A percentile compares a stretch with the other conserved stretches of the same genome.
phyloP scores from a whole-genome alignment of 2,797 vertebrate genomes.

The Sebastes kiyomatsui region DNA sequence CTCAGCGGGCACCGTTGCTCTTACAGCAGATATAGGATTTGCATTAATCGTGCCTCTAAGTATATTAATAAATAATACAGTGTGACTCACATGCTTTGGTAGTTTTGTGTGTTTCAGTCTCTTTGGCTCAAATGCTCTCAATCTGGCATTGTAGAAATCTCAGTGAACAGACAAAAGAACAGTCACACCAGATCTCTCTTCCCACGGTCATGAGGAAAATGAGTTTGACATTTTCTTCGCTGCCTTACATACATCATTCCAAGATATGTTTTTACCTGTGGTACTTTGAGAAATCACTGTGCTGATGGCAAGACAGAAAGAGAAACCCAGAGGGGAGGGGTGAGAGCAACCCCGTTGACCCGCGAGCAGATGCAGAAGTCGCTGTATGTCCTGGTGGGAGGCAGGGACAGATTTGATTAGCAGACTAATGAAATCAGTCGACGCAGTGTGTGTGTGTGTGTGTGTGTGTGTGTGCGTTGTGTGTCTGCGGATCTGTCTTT shows the following conservation, averaged over 20 bases:
- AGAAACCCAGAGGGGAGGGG: not conserved
- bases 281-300: not conserved
- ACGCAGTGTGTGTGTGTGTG: constrained; percentile 15
- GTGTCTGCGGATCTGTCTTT: constrained; percentile 16
- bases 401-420: constrained; percentile 59
- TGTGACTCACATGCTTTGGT: constrained; percentile 36
- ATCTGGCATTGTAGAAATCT: constrained; percentile 26
- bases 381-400: constrained; percentile 30
- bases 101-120: constrained; percentile 17
- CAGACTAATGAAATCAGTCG: constrained; percentile 64
- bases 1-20: constrained; percentile 16
- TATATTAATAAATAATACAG: constrained; percentile 45
- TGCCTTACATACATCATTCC: not conserved
- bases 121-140: constrained; percentile 35
- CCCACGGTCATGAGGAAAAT: not conserved
- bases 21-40: constrained; percentile 26
- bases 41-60: constrained; percentile 36
- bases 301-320: not conserved
- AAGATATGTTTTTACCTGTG: not conserved
- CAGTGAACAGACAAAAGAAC: constrained; percentile 6
- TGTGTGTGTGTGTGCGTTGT: constrained; percentile 12
- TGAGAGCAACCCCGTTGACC: constrained; percentile 27
- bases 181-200: constrained; percentile 5
- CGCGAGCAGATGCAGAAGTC: constrained; percentile 30
- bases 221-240: not conserved